Evolutionary conservation across 2,888 invertebrate species (phyloP), one percentile per base, ranked within the genome.

Genomic region (Hyles lineata): DNA sequence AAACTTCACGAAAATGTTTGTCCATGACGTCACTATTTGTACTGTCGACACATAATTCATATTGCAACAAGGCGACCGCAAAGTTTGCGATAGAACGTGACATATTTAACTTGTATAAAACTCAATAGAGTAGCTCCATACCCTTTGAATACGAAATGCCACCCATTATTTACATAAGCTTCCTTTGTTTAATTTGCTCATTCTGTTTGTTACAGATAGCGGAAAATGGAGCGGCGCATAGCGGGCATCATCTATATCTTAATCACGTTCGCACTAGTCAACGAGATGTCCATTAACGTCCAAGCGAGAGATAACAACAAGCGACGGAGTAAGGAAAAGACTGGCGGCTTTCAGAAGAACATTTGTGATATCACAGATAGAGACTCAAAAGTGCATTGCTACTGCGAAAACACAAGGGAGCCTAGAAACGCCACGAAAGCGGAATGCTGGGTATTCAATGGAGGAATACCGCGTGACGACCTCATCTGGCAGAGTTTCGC

Each of bases 361-460:
- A 94, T 96, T 70, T 96, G 96, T 81, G 95, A 95, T 80, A 93
- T 96, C 75, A 94, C 95, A 60, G 94, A 92, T 77, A 89, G 92
- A 58, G 93, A 95, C 71, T 93, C 95, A 0, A 96, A 96, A 81
- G 94, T 96, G 74, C 96, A 95, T 82, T 97, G 97, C 89, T 96
- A 96, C 86, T 97, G 97, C 85, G 95, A 96, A 81, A 95, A 95
- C 72, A 93, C 94, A 69, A 92, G 94, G 73, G 92, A 94, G 74
- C 90, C 90, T 58, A 89, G 89, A 78, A 95, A 96, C 82, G 97
- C 96, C 29, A 96, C 96, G 62, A 96, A 96, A 80, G 97, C 97
- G 69, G 97, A 97, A 89, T 98, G 98, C 87, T 96, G 96, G 96
- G 96, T 98, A 67, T 96, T 97, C 90, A 96, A 96, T 79, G 95